Base-by-base conservation (phyloP, 2,797 vertebrate species). In the Vireo griseus region DNA sequence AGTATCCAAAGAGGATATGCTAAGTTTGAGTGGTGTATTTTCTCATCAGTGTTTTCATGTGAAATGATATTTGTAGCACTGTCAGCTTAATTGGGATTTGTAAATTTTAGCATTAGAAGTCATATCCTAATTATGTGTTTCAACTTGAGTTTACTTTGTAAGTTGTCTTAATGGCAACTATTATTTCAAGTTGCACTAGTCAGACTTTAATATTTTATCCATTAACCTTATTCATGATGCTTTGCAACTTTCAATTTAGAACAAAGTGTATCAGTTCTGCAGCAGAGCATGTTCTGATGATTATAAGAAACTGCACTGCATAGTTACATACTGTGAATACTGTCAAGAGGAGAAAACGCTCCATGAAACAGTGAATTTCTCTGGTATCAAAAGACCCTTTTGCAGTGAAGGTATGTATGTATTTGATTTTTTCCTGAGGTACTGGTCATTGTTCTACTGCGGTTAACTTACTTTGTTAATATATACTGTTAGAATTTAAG, bases 341-440 rank as follows among this genome's bases (percentile, higher is more conserved):
- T 99, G 99, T 96, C 99, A 99, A 96, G 99, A 99, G 95, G 99
- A 99, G 97, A 99, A 99, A 98, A 99, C 99, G 5, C 98, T 99
- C 51, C 99, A 99, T 21, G 99, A 99, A 97, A 99, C 98, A 10
- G 98, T 99, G 95, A 99, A 99, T 97, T 99, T 99, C 98, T 99
- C 99, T 57, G 99, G 99, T 40, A 98, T 99, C 96, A 99, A 99
- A 97, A 99, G 98, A 93, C 99, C 99, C 29, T 99, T 99, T 98
- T 99, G 99, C 97, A 99, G 99, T 80, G 99, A 99, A 99, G 99
- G 99, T 99, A 97, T 90, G 98, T 97, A 85, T 24, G 54, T 16
- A 7, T 73, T 73, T 42, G 37, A 0, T 39, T 74, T 92, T 88
- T 80, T 39, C 7, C 26, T 73, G 33, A 68, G 21, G 15, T 82